Percentiles rank a stretch among this genome's conserved stretches.
Evolutionary conservation across 2,888 invertebrate species (phyloP).

Genomic region (Orthonevra nobilis): DNA sequence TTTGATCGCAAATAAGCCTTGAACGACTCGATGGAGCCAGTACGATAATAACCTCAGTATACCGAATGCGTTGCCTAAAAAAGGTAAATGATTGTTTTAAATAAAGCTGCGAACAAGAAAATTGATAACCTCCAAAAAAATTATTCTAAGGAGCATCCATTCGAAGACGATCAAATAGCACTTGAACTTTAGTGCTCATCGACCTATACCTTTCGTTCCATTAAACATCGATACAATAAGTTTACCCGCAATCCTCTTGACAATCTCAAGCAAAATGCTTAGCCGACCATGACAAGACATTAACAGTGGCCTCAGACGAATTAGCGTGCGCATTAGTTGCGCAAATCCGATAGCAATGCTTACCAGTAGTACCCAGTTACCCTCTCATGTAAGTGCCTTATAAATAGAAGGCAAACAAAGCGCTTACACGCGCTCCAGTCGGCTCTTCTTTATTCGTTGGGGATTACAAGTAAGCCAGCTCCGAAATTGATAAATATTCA

Average conservation of each 20-base stretch:
- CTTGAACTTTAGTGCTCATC: too few species aligned
- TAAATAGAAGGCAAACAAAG: slow-evolving; percentile 46
- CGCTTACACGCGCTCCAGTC: neutral
- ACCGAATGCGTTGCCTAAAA: too few species aligned
- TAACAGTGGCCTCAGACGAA: neutral
- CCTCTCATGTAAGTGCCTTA: slow-evolving; percentile 50
- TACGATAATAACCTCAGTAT: too few species aligned
- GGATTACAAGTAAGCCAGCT: slow-evolving; percentile 58
- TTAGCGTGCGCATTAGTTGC: slow-evolving; percentile 27
- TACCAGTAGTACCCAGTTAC: slow-evolving; percentile 23
- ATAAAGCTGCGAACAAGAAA: too few species aligned
- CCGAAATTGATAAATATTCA: slow-evolving; percentile 60
- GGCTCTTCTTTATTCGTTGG: slow-evolving; percentile 32
- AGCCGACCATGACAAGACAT: slow-evolving; percentile 11
- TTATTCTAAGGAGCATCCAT: too few species aligned
- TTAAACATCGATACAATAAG: slow-evolving; percentile 10
- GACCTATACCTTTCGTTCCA: too few species aligned
- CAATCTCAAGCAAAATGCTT: slow-evolving; percentile 18
- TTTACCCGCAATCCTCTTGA: slow-evolving; percentile 5
- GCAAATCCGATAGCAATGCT: slow-evolving; percentile 30
- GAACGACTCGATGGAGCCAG: too few species aligned
- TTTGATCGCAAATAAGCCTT: too few species aligned
- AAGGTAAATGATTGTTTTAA: too few species aligned
- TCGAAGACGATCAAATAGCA: too few species aligned
- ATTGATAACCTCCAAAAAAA: too few species aligned